Conservation (phyloP, 2,113 vertebrate genomes). For the Cebidichthys violaceus region DNA sequence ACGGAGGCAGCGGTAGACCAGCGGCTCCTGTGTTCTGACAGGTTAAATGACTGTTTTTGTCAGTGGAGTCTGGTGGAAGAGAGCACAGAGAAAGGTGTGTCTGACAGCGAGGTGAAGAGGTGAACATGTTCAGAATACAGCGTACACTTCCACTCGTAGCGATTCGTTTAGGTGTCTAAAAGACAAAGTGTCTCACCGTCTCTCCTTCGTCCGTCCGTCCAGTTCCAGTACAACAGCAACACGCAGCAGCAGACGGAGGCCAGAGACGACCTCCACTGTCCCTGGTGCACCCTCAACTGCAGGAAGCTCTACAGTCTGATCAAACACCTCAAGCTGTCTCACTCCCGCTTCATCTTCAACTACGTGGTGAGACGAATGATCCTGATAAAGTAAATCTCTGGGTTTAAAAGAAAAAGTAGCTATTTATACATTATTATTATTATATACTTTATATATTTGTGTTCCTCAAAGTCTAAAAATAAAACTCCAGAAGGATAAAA, state of each 20-base stretch:
- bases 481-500: too few relatives aligned
- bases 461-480: too few relatives aligned
- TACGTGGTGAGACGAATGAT: constrained; percentile 89
- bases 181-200: too few relatives aligned
- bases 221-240: constrained; percentile 99
- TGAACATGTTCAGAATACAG: too few relatives aligned
- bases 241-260: constrained; percentile 98
- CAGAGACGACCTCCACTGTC: constrained; percentile 96
- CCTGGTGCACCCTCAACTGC: constrained; percentile 98
- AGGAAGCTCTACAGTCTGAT: constrained; percentile 97
- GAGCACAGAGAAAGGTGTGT: too few relatives aligned
- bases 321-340: constrained; percentile 98
- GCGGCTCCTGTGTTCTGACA: too few relatives aligned
- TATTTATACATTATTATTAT: neutral
- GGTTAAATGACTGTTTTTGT: too few relatives aligned
- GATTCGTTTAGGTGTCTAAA: too few relatives aligned
- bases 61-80: too few relatives aligned
- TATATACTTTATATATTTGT: neutral
- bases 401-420: neutral
- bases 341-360: constrained; percentile 98
- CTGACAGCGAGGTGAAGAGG: too few relatives aligned
- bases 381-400: neutral
- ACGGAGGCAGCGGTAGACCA: too few relatives aligned
- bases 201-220: neutral
- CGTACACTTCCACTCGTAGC: too few relatives aligned